Conservation (phyloP, 2,113 vertebrate genomes). For the Thinocorus orbignyianus region DNA sequence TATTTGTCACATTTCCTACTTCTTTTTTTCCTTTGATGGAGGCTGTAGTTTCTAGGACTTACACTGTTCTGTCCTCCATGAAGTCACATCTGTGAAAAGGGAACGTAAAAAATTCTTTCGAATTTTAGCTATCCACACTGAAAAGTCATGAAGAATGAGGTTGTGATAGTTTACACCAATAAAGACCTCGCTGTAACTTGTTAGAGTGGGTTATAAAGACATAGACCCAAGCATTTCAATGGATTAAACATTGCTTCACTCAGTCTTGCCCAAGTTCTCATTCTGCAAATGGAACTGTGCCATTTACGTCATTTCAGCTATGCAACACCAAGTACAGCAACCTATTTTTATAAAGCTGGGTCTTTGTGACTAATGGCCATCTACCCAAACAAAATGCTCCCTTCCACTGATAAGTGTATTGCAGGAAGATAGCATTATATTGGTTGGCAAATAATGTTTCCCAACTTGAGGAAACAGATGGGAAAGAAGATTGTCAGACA, state of each 20-base stretch:
- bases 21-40: background rate
- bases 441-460: background rate
- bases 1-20: background rate
- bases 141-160: background rate
- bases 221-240: background rate
- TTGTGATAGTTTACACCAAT: background rate
- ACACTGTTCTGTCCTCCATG: background rate
- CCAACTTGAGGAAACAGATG: constrained; percentile 7
- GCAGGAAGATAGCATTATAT: background rate
- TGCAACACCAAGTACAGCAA: background rate
- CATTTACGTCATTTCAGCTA: background rate
- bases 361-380: background rate
- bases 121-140: background rate
- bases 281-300: background rate
- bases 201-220: background rate
- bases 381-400: background rate
- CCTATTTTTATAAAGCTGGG: background rate
- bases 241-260: background rate
- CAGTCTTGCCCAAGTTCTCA: background rate
- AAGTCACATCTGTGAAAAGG: background rate
- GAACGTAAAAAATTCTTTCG: background rate
- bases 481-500: background rate
- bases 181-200: rapidly evolving
- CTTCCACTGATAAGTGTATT: background rate
- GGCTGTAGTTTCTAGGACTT: background rate